Conservation (phyloP, 2,113 vertebrate genomes). For the Brevimyrus niger region DNA sequence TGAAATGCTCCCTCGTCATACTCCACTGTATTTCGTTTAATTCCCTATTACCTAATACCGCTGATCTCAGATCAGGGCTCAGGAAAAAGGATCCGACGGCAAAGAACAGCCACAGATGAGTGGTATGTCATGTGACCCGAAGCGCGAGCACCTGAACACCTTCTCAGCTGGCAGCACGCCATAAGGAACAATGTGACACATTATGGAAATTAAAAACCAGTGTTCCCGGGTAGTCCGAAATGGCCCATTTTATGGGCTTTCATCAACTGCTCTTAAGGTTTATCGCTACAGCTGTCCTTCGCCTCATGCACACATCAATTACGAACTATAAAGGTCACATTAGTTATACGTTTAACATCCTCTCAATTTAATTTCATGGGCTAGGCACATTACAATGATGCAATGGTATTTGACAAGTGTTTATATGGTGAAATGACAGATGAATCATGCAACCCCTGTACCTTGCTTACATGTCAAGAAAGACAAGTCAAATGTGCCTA, state of each 20-base stretch:
- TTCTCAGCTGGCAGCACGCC: background rate
- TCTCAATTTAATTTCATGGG: conserved; percentile 41
- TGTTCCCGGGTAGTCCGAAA: background rate
- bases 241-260: background rate
- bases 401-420: conserved; percentile 38
- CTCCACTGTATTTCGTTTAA: background rate
- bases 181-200: background rate
- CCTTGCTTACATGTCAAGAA: conserved; percentile 47
- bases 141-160: background rate
- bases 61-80: conserved; percentile 1
- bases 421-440: conserved; percentile 60
- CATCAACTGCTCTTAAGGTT: conserved; percentile 26
- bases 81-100: background rate
- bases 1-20: background rate
- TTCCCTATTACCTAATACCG: background rate
- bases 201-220: background rate
- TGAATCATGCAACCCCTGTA: conserved; percentile 61
- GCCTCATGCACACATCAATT: background rate
- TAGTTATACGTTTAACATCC: background rate
- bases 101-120: background rate
- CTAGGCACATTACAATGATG: conserved; percentile 25
- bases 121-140: background rate
- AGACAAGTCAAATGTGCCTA: conserved; percentile 31
- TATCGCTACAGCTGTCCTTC: conserved; percentile 30
- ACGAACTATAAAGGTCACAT: background rate